Evolutionary conservation across 2,888 invertebrate species (phyloP), one percentile per base, ranked within the genome.

Genomic region (Colletes collaris): DNA sequence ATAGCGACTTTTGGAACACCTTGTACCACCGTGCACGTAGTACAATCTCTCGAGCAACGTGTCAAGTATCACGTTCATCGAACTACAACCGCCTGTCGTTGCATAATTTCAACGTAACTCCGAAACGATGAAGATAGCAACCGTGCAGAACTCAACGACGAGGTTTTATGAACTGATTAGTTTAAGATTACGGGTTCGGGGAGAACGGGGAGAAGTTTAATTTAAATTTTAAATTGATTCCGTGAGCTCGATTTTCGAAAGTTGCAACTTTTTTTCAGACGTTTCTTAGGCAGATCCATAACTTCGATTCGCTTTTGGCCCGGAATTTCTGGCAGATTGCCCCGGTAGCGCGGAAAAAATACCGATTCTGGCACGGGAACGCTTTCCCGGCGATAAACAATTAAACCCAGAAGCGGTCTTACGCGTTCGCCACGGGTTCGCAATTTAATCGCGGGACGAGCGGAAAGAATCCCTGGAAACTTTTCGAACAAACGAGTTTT

Each of bases 101-200:
- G 74, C 75, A 75, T 75, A 75, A 75, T 75, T 72, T 52, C n/a
- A 53, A 35, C 74, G 40, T 49, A 64, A 53, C 46, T 52, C n/a
- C 50, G 16, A 16, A 56, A 35, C 44, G n/a, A 59, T 27, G 55
- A 44, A 49, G 55, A 74, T 55, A 27, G 44, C n/a, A 55, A n/a
- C 37, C 44, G 49, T 19, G 52, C 35, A 60, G 10, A 70, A 37
- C 27, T 56, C n/a, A 27, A 67, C 52, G 60, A 73, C 68, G 68
- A 59, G 60, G 46, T 60, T n/a, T 11, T 2, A 8, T n/a, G 27
- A n/a, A 35, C 62, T 62, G 62, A 62, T 53, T 16, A 35, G 13
- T n/a, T 27, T 27, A 27, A 27, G 27, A 27, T 27, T 27, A 27
- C 27, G 27, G 27, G 27, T 27, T 27, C 27, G 27, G 27, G 2